Evolutionary conservation across 2,888 invertebrate species (phyloP).

Genomic region (Cantharis nigra): DNA sequence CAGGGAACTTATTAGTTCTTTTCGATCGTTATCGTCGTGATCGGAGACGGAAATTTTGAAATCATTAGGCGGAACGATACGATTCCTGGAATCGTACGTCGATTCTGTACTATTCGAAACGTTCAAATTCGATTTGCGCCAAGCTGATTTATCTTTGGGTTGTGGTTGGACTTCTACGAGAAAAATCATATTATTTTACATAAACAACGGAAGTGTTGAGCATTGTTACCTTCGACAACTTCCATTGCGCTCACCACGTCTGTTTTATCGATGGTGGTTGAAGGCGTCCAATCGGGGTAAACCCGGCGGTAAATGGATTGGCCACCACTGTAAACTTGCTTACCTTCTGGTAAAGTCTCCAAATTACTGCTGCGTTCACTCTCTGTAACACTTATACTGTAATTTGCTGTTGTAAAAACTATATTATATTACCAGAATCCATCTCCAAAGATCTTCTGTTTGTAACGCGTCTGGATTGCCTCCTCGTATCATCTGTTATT

Average conservation of each 20-base stretch:
- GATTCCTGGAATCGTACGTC: constrained; percentile 64
- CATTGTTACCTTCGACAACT: constrained; percentile 75
- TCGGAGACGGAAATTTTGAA: constrained; percentile 58
- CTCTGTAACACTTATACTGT: constrained; percentile 59
- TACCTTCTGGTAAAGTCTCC: constrained; percentile 77
- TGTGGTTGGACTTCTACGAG: constrained; percentile 48
- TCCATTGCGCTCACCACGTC: constrained; percentile 86
- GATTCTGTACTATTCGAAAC: constrained; percentile 67
- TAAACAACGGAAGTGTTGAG: not conserved
- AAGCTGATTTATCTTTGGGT: constrained; percentile 76
- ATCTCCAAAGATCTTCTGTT: constrained; percentile 81
- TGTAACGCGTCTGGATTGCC: constrained; percentile 66
- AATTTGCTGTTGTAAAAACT: not conserved
- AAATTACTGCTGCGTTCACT: constrained; percentile 76
- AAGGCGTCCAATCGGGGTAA: constrained; percentile 81
- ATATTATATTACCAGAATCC: constrained; percentile 71
- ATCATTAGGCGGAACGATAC: constrained; percentile 57
- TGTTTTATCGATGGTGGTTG: constrained; percentile 75
- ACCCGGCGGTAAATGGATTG: constrained; percentile 63
- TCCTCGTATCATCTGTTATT: constrained; percentile 70
- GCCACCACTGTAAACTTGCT: constrained; percentile 58
- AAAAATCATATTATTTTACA: not conserved
- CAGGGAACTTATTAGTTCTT: constrained; percentile 61
- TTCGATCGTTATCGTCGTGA: constrained; percentile 56
- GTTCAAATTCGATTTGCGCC: constrained; percentile 73